Evolutionary conservation across 2,113 vertebrate species (phyloP), one percentile per base, ranked within the genome.

Genomic region (Pipa parva): DNA sequence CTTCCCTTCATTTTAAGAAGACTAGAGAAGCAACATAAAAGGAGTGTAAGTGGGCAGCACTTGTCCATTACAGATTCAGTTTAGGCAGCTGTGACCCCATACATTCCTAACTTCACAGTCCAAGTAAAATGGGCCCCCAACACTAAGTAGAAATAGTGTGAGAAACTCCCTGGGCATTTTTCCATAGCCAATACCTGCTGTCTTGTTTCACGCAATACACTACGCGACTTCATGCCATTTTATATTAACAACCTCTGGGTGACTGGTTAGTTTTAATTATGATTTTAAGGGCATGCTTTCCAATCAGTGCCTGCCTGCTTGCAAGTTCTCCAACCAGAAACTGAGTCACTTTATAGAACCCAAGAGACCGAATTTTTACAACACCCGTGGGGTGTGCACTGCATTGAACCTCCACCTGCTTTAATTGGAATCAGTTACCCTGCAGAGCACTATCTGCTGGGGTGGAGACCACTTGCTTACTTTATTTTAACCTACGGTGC

Each of bases 1-100:
- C 81, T 89, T 83, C 84, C 81, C 80, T 84, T 77, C 77, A 52
- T 75, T 71, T n/a, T 78, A 83, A 84, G 83, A 83, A 86, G 87
- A 89, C 81, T 83, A 83, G 84, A 80, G 79, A 78, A 74, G 63
- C 81, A 79, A 78, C 82, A 76, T 78, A 76, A 74, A 63, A 76
- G 83, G 81, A 81, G 81, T 75, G 81, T 68, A 57, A 48, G 78
- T 85, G 81, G 78, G 85, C 81, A 75, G 78, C 83, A 78, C 56
- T 49, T 52, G 46, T 59, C 56, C 25, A 15, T 51, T 20, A 27
- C 7, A 28, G 27, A n/a, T 51, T n/a, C 29, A 26, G 50, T 76
- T 73, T 76, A 76, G 75, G 74, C 70, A 73, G 75, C 73, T 77
- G 73, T 76, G 72, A 73, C 78, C 45, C n/a, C 24, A n/a, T 67